A percentile compares a stretch with the other conserved stretches of the same genome.
Evolutionary conservation across 2,113 vertebrate genomes (phyloP).

Genomic region (Cichladusa arquata): DNA sequence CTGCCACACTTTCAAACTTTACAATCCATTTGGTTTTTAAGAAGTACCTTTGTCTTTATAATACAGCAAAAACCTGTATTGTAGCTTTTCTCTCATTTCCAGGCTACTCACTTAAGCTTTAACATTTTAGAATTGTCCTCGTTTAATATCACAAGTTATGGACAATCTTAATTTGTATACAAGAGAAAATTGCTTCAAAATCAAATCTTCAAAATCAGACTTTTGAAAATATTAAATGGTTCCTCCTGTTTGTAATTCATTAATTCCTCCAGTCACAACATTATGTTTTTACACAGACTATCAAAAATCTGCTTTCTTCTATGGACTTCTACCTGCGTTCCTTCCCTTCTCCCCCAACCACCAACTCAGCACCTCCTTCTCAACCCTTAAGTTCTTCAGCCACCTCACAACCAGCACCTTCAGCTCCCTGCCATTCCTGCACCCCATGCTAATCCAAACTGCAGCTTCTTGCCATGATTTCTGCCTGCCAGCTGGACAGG

Average conservation of each 20-base stretch:
- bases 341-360: neutral
- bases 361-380: neutral
- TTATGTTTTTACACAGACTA: neutral
- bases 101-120: neutral
- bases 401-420: neutral
- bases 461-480: neutral
- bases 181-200: neutral
- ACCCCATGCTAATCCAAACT: rapidly evolving
- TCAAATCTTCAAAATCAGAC: neutral
- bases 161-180: neutral
- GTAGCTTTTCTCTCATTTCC: neutral
- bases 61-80: neutral
- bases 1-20: neutral
- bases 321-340: neutral
- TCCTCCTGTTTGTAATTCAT: neutral
- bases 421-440: neutral
- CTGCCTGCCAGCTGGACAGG: neutral
- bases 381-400: neutral
- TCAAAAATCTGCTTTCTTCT: neutral
- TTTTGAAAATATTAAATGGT: neutral
- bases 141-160: neutral
- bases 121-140: neutral
- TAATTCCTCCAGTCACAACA: neutral
- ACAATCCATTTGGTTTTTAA: neutral
- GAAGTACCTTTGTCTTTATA: neutral